phyloP scores from a whole-genome alignment of 2,888 invertebrate species.

The Cynaeus angustus region DNA sequence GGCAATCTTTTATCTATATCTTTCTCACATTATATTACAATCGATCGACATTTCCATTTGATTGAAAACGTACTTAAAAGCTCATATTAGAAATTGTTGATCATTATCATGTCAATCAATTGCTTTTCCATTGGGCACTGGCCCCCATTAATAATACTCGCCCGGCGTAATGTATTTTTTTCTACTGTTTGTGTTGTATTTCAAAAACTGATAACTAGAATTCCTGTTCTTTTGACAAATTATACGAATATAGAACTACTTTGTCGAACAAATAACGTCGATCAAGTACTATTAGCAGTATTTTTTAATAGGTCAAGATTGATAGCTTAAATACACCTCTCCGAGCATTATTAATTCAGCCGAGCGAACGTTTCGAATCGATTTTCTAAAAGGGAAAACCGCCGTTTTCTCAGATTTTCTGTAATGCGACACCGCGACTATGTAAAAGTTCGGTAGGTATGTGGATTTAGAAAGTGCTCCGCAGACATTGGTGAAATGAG shows the following conservation, averaged over 20 bases:
- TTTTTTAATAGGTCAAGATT: constrained; percentile 29
- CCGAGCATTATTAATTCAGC: background rate
- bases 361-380: background rate
- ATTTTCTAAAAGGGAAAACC: too few species aligned
- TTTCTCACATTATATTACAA: constrained; percentile 51
- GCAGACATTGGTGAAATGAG: constrained; percentile 53
- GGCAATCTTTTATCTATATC: constrained; percentile 48
- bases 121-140: constrained; percentile 50
- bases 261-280: constrained; percentile 37
- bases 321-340: constrained; percentile 23
- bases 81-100: constrained; percentile 54
- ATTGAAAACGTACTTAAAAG: constrained; percentile 54
- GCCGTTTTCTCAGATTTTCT: constrained; percentile 7
- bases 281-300: constrained; percentile 14
- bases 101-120: constrained; percentile 54
- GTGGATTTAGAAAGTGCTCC: constrained; percentile 57
- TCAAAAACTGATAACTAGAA: constrained; percentile 47
- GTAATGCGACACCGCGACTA: constrained; percentile 12
- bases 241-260: constrained; percentile 34
- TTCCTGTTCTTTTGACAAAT: constrained; percentile 46
- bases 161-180: constrained; percentile 47
- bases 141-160: constrained; percentile 50
- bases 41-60: constrained; percentile 53
- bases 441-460: constrained; percentile 42
- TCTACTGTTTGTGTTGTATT: constrained; percentile 44